phyloP scores from a whole-genome alignment of 2,888 invertebrate genomes.

The Thumatha senex region DNA sequence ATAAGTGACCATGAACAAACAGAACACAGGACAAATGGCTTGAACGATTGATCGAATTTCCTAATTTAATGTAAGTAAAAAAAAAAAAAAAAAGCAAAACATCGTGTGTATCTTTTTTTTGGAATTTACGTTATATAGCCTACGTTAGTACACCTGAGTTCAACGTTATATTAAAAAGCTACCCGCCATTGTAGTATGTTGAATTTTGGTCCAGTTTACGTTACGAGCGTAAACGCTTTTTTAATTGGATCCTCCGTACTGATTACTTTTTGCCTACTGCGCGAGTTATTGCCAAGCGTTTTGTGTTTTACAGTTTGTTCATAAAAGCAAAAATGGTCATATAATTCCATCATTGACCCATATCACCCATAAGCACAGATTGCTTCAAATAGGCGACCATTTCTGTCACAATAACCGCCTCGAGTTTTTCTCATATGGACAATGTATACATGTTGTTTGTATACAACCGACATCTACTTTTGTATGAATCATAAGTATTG shows the following conservation, averaged over 20 bases:
- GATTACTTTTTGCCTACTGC: conserved; percentile 37
- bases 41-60: too few species aligned
- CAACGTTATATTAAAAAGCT: conserved; percentile 25
- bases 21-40: too few species aligned
- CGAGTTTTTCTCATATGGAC: conserved; percentile 12
- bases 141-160: conserved; percentile 22
- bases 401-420: conserved; percentile 26
- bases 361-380: too few species aligned
- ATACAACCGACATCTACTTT: conserved; percentile 54
- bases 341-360: conserved; percentile 5
- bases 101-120: too few species aligned
- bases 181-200: conserved; percentile 34
- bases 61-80: too few species aligned
- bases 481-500: conserved; percentile 64
- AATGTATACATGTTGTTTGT: conserved; percentile 45
- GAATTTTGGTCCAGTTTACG: conserved; percentile 50
- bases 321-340: conserved; percentile 29
- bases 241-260: conserved; percentile 58
- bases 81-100: too few species aligned
- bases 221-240: conserved; percentile 54
- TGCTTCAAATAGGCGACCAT: conserved; percentile 23
- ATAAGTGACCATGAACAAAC: too few species aligned
- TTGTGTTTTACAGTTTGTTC: conserved; percentile 46
- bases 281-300: conserved; percentile 43
- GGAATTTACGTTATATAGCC: conserved; percentile 36